Evolutionary conservation across 2,888 invertebrate genomes (phyloP), one percentile per base, ranked within the genome.

Genomic region (Nemapogon koenigi): DNA sequence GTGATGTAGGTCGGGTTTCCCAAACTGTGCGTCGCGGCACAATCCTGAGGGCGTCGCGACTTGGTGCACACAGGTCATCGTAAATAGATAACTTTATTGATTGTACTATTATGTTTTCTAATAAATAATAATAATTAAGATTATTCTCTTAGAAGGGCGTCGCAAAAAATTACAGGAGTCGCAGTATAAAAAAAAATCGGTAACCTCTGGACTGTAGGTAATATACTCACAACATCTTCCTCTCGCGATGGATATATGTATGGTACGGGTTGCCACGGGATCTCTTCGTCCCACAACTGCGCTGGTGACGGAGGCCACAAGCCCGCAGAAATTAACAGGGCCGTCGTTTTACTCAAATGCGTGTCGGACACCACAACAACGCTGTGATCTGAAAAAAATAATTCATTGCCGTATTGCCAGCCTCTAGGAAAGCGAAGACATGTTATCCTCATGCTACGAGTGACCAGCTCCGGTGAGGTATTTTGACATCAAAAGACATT

Each of bases 291-390:
- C 85, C 85, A 85, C 38, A 58, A 46, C 46, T 76, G 68, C 37
- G 62, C 62, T 4, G 49, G 44, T 4, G 66, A 52, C 1, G 88
- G 86, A 3, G 86, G 87, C 78, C 85, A 91, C 14, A 91, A 58
- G 1, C 87, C 90, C 2, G 89, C 86, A 33, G 88, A 72, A 49
- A 88, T 86, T 45, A 88, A 59, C 40, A 87, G 72, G 1, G 87
- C 87, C 22, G 88, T 87, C 82, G 87, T 88, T 61, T 90, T 84
- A 15, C 91, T 90, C 42, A 90, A 69, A 46, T 89, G 85, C 44
- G 83, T 86, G 56, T 88, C 88, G 0, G 89, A 88, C 38, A 87
- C 86, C 44, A 82, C 76, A 40, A 83, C 82, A 22, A 70, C 55
- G 44, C 68, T 71, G 43, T 53, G 60, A 16, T 65, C 72, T 70